Percentiles rank a stretch among this genome's conserved stretches.
These are phyloP conservation scores for Prinia subflava DNA, from an alignment of 2,113 vertebrate genomes.

Conservation along the genomic window DNA sequence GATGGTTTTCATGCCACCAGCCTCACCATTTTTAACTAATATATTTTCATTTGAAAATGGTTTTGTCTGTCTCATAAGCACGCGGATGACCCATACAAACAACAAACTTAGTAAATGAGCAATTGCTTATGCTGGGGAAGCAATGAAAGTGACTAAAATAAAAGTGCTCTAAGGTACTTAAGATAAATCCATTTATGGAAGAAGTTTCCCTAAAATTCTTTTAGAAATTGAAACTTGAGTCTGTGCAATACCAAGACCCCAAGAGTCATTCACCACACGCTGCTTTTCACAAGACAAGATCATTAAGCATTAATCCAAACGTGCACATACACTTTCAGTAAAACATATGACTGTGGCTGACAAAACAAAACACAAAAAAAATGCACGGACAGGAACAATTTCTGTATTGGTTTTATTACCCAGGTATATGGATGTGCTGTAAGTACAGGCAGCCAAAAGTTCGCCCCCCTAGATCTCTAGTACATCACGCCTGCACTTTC, in stretches of 20 bases:
- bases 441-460: fast-evolving
- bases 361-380: neutral
- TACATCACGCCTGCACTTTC: neutral
- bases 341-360: neutral
- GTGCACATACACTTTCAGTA: neutral
- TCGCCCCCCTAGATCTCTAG: neutral
- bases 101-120: neutral
- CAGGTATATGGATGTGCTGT: fast-evolving
- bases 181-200: neutral
- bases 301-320: neutral
- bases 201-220: neutral
- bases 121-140: neutral
- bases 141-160: neutral
- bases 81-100: neutral
- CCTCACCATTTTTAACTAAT: neutral
- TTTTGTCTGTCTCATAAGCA: neutral
- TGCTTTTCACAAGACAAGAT: neutral
- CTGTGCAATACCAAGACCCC: neutral
- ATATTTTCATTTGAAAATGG: neutral
- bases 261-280: neutral
- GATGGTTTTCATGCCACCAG: neutral
- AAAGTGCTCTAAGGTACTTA: neutral
- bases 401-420: neutral
- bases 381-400: neutral
- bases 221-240: neutral